Evolutionary conservation across 2,797 vertebrate genomes (phyloP), one percentile per base, ranked within the genome.

Genomic region (Clarias fuscus): DNA sequence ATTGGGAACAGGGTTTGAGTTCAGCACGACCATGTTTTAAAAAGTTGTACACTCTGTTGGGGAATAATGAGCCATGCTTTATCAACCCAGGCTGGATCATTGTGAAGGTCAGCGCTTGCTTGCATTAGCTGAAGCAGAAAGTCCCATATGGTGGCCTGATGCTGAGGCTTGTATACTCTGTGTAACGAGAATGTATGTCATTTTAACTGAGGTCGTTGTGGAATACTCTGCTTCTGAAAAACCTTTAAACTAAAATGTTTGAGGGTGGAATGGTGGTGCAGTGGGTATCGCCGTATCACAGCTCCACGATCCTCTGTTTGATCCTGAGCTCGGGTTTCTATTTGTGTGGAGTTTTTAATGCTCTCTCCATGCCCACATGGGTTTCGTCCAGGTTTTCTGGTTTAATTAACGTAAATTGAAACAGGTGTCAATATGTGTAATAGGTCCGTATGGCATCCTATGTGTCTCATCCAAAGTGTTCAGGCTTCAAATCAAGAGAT

Each of bases 161-260:
- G 59, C 33, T 79, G 22, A 2, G 56, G 53, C n/a, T 14, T 76
- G 53, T 18, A 56, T 17, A 59, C 27, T 59, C 33, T 59, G 30
- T 61, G 56, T 7, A 75, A 73, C 1, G 24, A 3, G 22, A 73
- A 24, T 48, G 73, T 27, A 58, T n/a, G 27, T 27, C 43, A 17
- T 59, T 77, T 77, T 33, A 62, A 40, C 78, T 43, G 59, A 17
- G 37, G 78, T n/a, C 78, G n/a, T 48, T 81, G 37, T 81, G n/a
- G 61, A 81, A 81, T 81, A 24, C 15, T 10, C 24, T 43, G 37
- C 7, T 53, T 30, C 65, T 65, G 27, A 67, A 81, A 65, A 64
- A 43, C 61, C 37, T 81, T 27, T 10, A 65, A 37, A 17, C 2
- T 1, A 80, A 65, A 24, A 59, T 8, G 17, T n/a, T 8, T 17